Evolutionary conservation across 2,888 invertebrate genomes (phyloP), one percentile per base, ranked within the genome.

Genomic region (Lithophane socia): DNA sequence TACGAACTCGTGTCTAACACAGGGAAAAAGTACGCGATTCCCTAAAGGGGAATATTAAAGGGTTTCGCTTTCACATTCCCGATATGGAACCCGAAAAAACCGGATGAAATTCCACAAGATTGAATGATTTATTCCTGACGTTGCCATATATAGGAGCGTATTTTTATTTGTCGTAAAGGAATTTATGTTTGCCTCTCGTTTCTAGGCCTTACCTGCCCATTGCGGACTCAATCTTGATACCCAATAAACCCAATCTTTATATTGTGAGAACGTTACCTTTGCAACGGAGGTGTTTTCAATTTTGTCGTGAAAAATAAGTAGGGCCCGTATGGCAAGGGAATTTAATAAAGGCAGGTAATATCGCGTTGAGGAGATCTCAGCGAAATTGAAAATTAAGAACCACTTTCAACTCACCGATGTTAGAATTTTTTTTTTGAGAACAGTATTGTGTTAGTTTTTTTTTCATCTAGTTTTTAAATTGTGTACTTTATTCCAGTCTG

Each of bases 161-260:
- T 93, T 95, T 94, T 95, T 95, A 95, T 95, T 93, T 93, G 94
- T 94, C 95, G 94, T 96, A 95, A 95, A 95, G 93, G 91, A 93
- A 93, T 95, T 95, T 96, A 95, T 93, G 93, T 92, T 92, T 88
- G 84, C 87, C 84, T 86, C 87, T 88, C 91, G 90, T 91, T 91
- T 88, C 86, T 86, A 90, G 88, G 88, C 87, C 87, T 84, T 91
- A 90, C 92, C 92, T 92, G 93, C 89, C 90, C 91, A 91, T 90
- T 89, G 90, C 86, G 89, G 86, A 88, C 91, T 90, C 92, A 86
- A 93, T 92, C 92, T 90, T 90, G 90, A 92, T 92, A 90, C 89
- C 89, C 93, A 91, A 93, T 94, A 94, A 94, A 95, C 92, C 93
- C 93, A 93, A 94, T 95, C 94, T 94, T 93, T 93, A 94, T 94